phyloP scores from a whole-genome alignment of 2,113 vertebrate genomes.

The Cisticola juncidis region DNA sequence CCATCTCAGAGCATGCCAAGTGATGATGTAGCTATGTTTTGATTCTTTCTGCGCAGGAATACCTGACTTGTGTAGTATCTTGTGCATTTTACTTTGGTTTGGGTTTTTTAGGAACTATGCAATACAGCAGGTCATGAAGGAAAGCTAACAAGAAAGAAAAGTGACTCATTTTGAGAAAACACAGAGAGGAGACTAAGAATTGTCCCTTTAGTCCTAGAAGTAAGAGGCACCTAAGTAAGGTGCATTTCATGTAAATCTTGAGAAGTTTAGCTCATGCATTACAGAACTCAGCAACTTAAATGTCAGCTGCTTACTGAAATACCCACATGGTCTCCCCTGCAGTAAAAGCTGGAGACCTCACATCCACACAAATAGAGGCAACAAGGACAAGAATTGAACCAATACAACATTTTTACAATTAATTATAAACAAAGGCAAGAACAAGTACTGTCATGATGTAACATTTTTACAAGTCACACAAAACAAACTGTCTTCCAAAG shows the following conservation, averaged over 20 bases:
- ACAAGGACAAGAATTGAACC: neutral
- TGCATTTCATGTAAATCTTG: neutral
- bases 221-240: neutral
- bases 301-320: neutral
- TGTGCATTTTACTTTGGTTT: neutral
- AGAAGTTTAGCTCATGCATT: neutral
- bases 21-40: neutral
- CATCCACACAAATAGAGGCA: neutral
- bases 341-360: neutral
- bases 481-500: neutral
- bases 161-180: neutral
- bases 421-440: neutral
- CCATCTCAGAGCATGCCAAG: neutral
- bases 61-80: neutral
- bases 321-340: rapidly evolving
- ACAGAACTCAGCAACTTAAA: neutral
- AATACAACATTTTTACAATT: neutral
- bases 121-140: neutral
- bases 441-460: neutral
- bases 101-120: neutral
- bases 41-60: neutral
- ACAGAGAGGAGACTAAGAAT: neutral
- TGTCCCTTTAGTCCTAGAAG: neutral
- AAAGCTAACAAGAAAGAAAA: neutral
- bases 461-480: neutral